Evolutionary conservation across 2,888 invertebrate species (phyloP).

Genomic region (Malacosoma neustria): DNA sequence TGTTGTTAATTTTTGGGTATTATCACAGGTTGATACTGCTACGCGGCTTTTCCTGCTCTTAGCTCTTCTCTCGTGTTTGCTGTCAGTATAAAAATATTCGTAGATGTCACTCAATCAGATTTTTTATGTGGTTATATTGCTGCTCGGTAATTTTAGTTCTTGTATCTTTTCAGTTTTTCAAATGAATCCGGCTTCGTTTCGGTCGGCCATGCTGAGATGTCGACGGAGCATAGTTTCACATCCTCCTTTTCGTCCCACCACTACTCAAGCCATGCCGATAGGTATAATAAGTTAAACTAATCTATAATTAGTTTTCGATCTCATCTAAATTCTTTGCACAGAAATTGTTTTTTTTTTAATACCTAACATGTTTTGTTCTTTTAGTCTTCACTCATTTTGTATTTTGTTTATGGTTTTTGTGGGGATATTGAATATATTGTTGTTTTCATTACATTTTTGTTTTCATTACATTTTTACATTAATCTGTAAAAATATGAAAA

Average conservation of each 20-base stretch:
- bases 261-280: conserved; percentile 63
- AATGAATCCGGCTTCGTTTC: conserved; percentile 72
- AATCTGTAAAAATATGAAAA: too few relatives aligned
- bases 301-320: conserved; percentile 11
- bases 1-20: too few relatives aligned
- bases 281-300: conserved; percentile 29
- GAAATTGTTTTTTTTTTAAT: conserved; percentile 9
- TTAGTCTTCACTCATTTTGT: conserved; percentile 7
- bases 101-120: too few relatives aligned
- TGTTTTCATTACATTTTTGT: too few relatives aligned
- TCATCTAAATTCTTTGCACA: conserved; percentile 15
- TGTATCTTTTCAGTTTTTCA: conserved; percentile 55
- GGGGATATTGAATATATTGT: conserved; percentile 8
- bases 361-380: conserved; percentile 4
- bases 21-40: too few relatives aligned
- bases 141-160: too few relatives aligned
- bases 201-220: conserved; percentile 62
- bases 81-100: too few relatives aligned
- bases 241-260: conserved; percentile 61
- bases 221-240: conserved; percentile 61
- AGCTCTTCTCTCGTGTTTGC: too few relatives aligned
- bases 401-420: conserved; percentile 9
- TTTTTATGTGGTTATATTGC: too few relatives aligned
- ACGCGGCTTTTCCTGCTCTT: too few relatives aligned
- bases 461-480: too few relatives aligned